Base-by-base conservation (phyloP, 2,113 vertebrate species). In the Otis tarda region DNA sequence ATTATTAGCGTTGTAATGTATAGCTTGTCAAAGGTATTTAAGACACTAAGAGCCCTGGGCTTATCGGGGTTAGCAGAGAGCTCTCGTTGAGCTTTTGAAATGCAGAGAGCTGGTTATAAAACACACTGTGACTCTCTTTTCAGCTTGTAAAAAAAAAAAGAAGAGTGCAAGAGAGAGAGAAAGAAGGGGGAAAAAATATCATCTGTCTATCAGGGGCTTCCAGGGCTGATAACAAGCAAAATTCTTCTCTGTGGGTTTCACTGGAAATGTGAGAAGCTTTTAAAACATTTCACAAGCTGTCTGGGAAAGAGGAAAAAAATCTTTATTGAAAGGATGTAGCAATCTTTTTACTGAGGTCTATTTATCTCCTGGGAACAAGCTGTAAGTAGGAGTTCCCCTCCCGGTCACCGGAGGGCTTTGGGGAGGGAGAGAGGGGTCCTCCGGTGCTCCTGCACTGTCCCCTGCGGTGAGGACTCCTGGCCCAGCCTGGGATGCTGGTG, bases 1-100 rank as follows among this genome's bases (percentile, higher is more conserved):
- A 98, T 98, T 98, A 98, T 98, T 98, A 98, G 98, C 97, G 97
- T 98, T 98, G 97, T 99, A 99, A 99, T 99, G 98, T 98, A 98
- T 98, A 98, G 98, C 97, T 98, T 98, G 98, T 98, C 98, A 98
- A 97, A 98, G 98, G 97, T 98, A 98, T 98, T 98, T 98, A 98
- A 97, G 97, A 98, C 98, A 98, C 98, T 98, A 98, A 97, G 97
- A 98, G 98, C 98, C 98, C 98, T 97, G 98, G 98, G 98, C 98
- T 98, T 98, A 98, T 98, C 98, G 98, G 98, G 97, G 97, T 98
- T 97, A 98, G 97, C 97, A 98, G 98, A 98, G 98, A 98, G 98
- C 98, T 98, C 98, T 98, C 87, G 96, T 98, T 95, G 97, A 98
- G 98, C 98, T 98, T 98, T 98, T 98, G 97, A 98, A 98, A 98